Conservation (phyloP, 2,797 vertebrate species). For the Mormyrops boulengeri region DNA sequence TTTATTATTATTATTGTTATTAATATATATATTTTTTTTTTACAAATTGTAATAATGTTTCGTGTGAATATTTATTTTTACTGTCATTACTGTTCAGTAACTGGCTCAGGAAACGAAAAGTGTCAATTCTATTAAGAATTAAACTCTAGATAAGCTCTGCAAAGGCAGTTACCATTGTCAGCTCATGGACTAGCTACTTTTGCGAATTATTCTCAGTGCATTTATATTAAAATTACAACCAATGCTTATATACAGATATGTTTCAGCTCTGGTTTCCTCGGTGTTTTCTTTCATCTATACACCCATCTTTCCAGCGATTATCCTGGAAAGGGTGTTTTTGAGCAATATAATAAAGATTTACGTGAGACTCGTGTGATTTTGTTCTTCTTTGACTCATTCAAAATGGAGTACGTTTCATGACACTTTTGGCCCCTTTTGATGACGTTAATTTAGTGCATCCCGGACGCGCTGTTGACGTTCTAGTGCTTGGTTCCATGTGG, state of each 20-base stretch:
- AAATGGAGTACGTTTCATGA: not conserved
- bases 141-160: not conserved
- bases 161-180: not conserved
- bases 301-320: not conserved
- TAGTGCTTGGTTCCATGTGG: not conserved
- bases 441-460: slow-evolving; percentile 36
- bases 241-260: not conserved
- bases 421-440: not conserved
- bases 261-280: not conserved
- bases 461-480: not conserved
- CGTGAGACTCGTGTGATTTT: not conserved
- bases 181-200: not conserved
- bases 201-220: not conserved
- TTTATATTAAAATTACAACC: not conserved
- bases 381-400: not conserved
- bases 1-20: not conserved
- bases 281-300: not conserved
- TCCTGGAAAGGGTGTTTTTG: not conserved
- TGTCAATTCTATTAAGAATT: not conserved
- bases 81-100: not conserved
- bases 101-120: not conserved
- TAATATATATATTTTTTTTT: not conserved
- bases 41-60: not conserved
- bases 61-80: slow-evolving; percentile 5
- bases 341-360: not conserved